A percentile compares a stretch with the other conserved stretches of the same genome.
Conservation (phyloP, 2,113 vertebrate species). For the Malurus alboscapulatus region DNA sequence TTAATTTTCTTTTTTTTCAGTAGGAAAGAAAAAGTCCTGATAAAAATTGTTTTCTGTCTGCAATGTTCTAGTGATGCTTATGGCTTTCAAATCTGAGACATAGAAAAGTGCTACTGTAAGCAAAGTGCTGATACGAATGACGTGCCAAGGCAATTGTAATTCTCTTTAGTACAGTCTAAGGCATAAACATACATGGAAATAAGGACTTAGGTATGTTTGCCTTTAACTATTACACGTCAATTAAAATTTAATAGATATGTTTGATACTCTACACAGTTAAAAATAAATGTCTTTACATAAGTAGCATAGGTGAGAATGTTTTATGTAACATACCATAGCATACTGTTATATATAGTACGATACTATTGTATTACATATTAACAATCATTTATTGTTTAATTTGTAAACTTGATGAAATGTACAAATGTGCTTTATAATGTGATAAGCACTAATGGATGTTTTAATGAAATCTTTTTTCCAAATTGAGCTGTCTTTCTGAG, state of each 20-base stretch:
- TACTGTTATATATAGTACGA: not conserved
- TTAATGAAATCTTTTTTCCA: slow-evolving; percentile 17
- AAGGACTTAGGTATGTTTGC: not conserved
- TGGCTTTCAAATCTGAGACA: slow-evolving; percentile 54
- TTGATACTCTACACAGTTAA: not conserved
- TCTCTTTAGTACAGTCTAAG: slow-evolving; percentile 50
- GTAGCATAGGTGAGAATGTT: not conserved
- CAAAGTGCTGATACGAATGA: not conserved
- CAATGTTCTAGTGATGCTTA: not conserved
- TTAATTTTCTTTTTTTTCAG: not conserved
- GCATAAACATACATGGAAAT: slow-evolving; percentile 19
- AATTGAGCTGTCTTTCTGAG: not conserved
- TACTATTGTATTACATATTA: not conserved
- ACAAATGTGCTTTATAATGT: not conserved
- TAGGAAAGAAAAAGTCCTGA: not conserved
- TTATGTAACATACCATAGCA: not conserved
- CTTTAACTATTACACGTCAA: not conserved
- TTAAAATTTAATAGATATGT: not conserved
- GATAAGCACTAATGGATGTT: slow-evolving; percentile 38
- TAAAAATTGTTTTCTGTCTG: not conserved
- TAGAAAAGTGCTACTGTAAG: slow-evolving; percentile 41
- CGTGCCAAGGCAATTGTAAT: slow-evolving; percentile 22
- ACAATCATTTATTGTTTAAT: not conserved
- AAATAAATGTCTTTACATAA: not conserved
- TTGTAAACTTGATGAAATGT: slow-evolving; percentile 17